Percentiles rank a stretch among this genome's conserved stretches.
These are phyloP conservation scores for Dendrocopos noguchii DNA, from an alignment of 2,113 vertebrate species.

Conservation along the genomic window DNA sequence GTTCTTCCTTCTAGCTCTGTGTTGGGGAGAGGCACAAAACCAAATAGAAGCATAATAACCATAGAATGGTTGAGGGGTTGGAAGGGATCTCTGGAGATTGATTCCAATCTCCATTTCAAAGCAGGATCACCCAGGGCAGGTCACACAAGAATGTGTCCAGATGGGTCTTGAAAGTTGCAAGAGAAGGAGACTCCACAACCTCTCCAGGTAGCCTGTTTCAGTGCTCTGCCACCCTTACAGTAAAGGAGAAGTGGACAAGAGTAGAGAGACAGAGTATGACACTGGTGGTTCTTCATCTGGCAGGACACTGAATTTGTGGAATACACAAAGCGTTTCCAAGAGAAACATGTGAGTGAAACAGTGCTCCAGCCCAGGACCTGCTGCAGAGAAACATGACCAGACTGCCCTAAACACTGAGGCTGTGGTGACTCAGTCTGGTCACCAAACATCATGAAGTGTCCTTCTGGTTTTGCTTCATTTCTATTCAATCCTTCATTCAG, in stretches of 20 bases:
- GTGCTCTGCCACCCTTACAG: no score
- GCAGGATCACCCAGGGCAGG: no score
- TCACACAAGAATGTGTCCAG: no score
- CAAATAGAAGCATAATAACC: not conserved
- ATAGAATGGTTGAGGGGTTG: no score
- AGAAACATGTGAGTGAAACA: not conserved
- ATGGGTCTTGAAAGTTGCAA: no score
- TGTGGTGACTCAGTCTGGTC: not conserved
- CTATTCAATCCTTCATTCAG: not conserved
- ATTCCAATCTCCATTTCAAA: no score
- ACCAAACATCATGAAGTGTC: no score
- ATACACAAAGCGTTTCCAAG: accelerated
- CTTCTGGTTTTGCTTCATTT: not conserved
- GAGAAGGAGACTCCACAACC: no score
- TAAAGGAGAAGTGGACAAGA: not conserved
- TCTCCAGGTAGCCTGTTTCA: no score
- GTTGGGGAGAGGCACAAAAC: not conserved
- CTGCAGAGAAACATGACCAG: not conserved
- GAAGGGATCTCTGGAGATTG: no score
- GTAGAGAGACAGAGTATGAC: not conserved
- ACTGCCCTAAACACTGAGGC: accelerated
- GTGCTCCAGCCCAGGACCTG: not conserved
- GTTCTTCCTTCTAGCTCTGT: not conserved
- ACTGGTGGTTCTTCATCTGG: not conserved
- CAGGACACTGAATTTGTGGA: not conserved